Base-by-base conservation (phyloP, 2,797 vertebrate species). In the Neoniphon sammara region DNA sequence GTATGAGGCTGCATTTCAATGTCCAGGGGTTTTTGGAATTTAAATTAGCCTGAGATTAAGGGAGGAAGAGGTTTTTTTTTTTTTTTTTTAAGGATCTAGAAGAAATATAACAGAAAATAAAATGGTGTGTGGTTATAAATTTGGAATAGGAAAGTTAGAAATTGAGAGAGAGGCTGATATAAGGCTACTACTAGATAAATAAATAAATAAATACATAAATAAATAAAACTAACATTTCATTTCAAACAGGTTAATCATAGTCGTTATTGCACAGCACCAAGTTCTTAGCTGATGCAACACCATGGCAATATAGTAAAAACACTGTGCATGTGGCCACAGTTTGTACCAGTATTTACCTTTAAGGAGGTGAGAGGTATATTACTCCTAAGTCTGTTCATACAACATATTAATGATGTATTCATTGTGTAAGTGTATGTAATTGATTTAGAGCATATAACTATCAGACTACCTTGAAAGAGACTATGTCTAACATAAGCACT, bases 231-330 rank as follows among this genome's bases (percentile, higher is more conserved):
- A 2, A 30, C 5, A 4, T 1, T 42, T n/a, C 1, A 30, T 25
- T 68, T 2, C 17, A 34, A 59, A 75, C 61, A 66, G 53, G 56
- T 68, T 63, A 80, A 80, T 77, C 31, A 42, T 47, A 63, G 4
- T 14, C 23, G 66, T 78, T 83, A 73, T 46, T 73, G 21, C 55
- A 50, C 31, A 59, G 57, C 69, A 54, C 42, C 50, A 56, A 72
- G 18, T 12, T 62, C 6, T 3, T n/a, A 47, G 63, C 65, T 90
- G 86, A 88, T 81, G 88, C 72, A 86, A 91, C 69, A 77, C 62
- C 39, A 20, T 55, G 63, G 89, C 73, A 87, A 88, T 70, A 52
- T 21, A 15, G 42, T 63, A 63, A 14, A 34, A 30, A 23, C 14
- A 11, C 15, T 36, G 34, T 21, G 56, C 20, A 59, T 27, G 11